Evolutionary conservation across 2,113 vertebrate genomes (phyloP), one percentile per base, ranked within the genome.

Genomic region (Gadus macrocephalus): DNA sequence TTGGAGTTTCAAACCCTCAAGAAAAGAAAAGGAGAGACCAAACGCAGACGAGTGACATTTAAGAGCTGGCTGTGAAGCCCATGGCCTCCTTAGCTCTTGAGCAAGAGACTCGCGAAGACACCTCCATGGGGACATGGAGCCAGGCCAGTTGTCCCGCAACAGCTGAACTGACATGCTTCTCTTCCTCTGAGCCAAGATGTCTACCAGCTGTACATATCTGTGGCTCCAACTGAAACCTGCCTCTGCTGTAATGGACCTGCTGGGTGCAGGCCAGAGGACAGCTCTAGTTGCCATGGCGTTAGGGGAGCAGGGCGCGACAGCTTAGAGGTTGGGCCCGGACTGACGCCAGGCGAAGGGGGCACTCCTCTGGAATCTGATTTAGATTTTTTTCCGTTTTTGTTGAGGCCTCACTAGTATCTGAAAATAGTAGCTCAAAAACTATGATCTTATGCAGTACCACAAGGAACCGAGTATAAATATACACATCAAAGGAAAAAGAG

Each of bases 91-190:
- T 19, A 27, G 63, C 69, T 73, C 35, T 68, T 64, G 25, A 61
- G 55, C n/a, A 63, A 68, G 49, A 19, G 49, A 53, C 55, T 27
- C 64, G 15, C 9, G 16, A 20, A 67, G 70, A 78, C 81, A 78
- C 77, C 72, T 78, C 53, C 22, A 67, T 75, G 16, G 55, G 20
- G 42, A 27, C 12, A 79, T 66, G 72, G 56, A 66, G 16, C 61
- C 88, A 90, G 85, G 16, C 61, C 88, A 90, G 85, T 81, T 91
- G 91, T 87, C 84, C 63, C 20, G 2, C 70, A 82, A 88, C 91
- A 92, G 90, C 87, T 92, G 91, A 90, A 77, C 15, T 64, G 80
- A 79, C 25, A 22, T 72, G 73, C 66, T 79, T 80, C 83, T 79
- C 59, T 64, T 27, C 42, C 71, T 61, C 58, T 68, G 78, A 88